phyloP scores from a whole-genome alignment of 2,888 invertebrate genomes.

The Nineta flava region DNA sequence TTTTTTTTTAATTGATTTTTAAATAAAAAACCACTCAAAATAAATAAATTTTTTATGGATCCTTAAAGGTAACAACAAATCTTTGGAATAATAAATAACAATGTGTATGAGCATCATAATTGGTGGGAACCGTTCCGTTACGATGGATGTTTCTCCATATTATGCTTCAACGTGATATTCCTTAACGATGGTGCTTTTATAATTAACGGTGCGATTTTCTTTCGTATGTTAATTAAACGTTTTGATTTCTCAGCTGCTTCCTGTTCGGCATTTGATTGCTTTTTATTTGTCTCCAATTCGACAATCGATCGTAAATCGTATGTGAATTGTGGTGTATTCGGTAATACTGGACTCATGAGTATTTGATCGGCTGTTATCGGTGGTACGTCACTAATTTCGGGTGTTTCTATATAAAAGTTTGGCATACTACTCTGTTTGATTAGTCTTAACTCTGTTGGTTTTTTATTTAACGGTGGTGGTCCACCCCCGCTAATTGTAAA shows the following conservation, averaged over 20 bases:
- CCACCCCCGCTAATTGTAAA: no score
- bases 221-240: slow-evolving; percentile 3
- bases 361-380: slow-evolving; percentile 9
- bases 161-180: background rate
- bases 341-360: slow-evolving; percentile 21
- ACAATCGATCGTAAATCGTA: slow-evolving; percentile 27
- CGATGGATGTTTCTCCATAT: background rate
- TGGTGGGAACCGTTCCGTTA: no score
- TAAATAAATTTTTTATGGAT: no score
- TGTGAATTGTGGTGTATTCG: slow-evolving; percentile 16
- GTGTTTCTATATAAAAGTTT: slow-evolving; percentile 27
- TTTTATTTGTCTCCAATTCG: slow-evolving; percentile 21
- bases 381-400: slow-evolving; percentile 15
- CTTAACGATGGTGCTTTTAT: slow-evolving; percentile 4
- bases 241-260: background rate
- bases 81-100: no score
- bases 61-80: no score
- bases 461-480: background rate
- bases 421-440: slow-evolving; percentile 27
- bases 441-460: slow-evolving; percentile 21
- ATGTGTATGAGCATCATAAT: no score
- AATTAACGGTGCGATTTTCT: slow-evolving; percentile 6
- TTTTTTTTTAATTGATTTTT: no score
- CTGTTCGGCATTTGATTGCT: background rate
- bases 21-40: no score